Conservation (phyloP, 1,140 invertebrate genomes). For the Ceratina japonica region DNA sequence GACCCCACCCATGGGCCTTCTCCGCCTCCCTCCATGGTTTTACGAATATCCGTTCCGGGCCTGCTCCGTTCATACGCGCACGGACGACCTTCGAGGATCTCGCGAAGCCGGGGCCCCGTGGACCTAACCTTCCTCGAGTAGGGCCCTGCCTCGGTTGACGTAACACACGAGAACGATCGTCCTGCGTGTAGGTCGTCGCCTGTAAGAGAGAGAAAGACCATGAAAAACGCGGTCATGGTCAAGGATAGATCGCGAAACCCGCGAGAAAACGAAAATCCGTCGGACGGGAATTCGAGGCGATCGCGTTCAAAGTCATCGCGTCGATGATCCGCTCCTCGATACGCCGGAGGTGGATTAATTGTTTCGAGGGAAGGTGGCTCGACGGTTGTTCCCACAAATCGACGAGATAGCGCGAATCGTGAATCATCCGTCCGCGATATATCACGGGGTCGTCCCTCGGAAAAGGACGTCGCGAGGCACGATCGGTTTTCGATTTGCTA, state of each 20-base stretch:
- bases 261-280: slow-evolving; percentile 25
- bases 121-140: slow-evolving; percentile 38
- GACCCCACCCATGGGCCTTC: slow-evolving; percentile 4
- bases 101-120: slow-evolving; percentile 6
- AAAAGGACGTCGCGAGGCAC: background rate
- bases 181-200: slow-evolving; percentile 19
- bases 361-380: background rate
- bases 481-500: background rate
- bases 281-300: background rate
- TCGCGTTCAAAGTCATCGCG: background rate
- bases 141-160: slow-evolving; percentile 48
- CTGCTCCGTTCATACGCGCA: slow-evolving; percentile 40
- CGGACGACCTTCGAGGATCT: slow-evolving; percentile 41
- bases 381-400: background rate
- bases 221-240: slow-evolving; percentile 64
- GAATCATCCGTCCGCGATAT: background rate
- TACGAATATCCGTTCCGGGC: slow-evolving; percentile 35
- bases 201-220: slow-evolving; percentile 25
- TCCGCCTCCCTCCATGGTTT: slow-evolving; percentile 9
- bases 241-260: slow-evolving; percentile 33
- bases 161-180: slow-evolving; percentile 28
- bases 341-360: background rate
- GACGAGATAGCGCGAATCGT: background rate
- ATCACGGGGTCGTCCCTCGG: background rate
- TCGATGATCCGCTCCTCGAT: background rate